Evolutionary conservation across 1,140 invertebrate species (phyloP).

Genomic region (Drosophila funebris): DNA sequence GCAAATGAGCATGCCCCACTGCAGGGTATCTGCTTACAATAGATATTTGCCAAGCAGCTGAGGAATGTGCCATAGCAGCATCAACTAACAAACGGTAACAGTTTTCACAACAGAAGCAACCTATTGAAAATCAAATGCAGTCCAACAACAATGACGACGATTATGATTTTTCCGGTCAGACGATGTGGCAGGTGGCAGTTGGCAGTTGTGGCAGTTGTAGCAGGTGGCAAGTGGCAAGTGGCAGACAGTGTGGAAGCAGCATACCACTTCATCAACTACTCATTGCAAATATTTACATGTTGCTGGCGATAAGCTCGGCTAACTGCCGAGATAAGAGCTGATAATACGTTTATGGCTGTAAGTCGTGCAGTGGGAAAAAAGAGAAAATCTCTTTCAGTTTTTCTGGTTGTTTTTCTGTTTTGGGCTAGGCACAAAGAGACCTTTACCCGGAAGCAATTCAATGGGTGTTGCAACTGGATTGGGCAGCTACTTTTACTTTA

Average conservation of each 20-base stretch:
- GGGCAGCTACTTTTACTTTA: constrained; percentile 67
- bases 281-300: constrained; percentile 68
- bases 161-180: constrained; percentile 16
- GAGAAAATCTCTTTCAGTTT: background rate
- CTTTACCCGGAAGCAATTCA: constrained; percentile 62
- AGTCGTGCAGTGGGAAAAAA: background rate
- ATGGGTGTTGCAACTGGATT: constrained; percentile 52
- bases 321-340: constrained; percentile 20
- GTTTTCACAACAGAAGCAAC: constrained; percentile 6
- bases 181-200: background rate
- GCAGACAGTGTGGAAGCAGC: constrained; percentile 18
- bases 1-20: background rate
- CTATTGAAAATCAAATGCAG: constrained; percentile 29
- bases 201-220: background rate
- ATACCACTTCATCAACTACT: constrained; percentile 12
- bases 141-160: constrained; percentile 14
- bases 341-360: constrained; percentile 18
- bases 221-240: background rate
- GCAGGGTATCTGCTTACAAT: background rate
- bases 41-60: background rate
- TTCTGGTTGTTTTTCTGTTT: background rate
- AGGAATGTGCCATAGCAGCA: constrained; percentile 11
- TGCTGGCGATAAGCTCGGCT: constrained; percentile 38
- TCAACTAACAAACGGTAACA: background rate
- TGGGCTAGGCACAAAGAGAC: constrained; percentile 26